These are phyloP conservation scores for Micronycteris hirsuta DNA, from an alignment of 2,113 vertebrate genomes.

Conservation along the genomic window DNA sequence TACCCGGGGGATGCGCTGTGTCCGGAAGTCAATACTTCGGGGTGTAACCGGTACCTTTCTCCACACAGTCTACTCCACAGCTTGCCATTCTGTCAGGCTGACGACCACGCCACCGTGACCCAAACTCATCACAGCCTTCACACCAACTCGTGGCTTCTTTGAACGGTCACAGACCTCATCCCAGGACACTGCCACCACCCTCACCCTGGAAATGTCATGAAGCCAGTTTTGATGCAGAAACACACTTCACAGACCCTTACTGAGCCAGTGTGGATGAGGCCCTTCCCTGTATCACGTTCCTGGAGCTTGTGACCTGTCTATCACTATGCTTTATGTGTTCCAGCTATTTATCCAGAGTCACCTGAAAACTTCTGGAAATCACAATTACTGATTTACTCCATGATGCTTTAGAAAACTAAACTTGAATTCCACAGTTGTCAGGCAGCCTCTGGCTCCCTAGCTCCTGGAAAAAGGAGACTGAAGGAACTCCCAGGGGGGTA, in stretches of 20 bases:
- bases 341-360: background rate
- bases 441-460: background rate
- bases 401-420: background rate
- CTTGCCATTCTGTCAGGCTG: background rate
- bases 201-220: background rate
- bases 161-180: background rate
- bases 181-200: background rate
- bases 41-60: background rate
- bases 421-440: background rate
- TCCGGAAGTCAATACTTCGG: background rate
- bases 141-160: background rate
- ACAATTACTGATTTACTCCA: background rate
- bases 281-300: background rate
- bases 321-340: background rate
- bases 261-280: background rate
- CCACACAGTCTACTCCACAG: background rate
- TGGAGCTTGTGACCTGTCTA: background rate
- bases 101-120: background rate
- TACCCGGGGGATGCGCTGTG: background rate
- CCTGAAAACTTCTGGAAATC: background rate
- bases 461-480: background rate
- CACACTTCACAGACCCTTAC: background rate
- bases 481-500: background rate
- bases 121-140: background rate
- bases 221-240: background rate